Evolutionary conservation across 2,797 vertebrate species (phyloP).

Genomic region (Phylloscopus collybita): DNA sequence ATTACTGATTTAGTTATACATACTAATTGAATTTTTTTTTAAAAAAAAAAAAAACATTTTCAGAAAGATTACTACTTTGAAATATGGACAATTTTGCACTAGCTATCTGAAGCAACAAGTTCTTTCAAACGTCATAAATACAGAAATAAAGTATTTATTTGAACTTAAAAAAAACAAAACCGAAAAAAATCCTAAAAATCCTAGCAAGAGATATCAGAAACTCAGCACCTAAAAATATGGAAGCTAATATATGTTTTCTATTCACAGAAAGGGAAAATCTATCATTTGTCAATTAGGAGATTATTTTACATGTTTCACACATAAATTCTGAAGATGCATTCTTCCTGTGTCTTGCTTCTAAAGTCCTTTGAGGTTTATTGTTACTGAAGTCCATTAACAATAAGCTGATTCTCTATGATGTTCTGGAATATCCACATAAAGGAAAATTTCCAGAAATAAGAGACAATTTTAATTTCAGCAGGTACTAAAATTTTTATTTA

Average conservation of each 20-base stretch:
- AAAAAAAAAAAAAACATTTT: background rate
- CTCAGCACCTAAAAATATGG: background rate
- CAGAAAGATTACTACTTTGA: slow-evolving; percentile 15
- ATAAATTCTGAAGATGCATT: background rate
- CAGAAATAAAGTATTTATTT: background rate
- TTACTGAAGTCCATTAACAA: background rate
- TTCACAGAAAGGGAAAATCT: background rate
- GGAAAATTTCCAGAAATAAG: background rate
- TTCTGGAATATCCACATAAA: background rate
- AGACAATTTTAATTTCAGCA: background rate
- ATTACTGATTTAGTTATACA: slow-evolving; percentile 40
- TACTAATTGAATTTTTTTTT: slow-evolving; percentile 27
- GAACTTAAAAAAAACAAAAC: background rate
- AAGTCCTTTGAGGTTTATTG: background rate
- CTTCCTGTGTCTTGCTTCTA: background rate
- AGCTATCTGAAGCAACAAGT: slow-evolving; percentile 8
- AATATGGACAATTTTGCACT: background rate
- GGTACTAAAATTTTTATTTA: background rate
- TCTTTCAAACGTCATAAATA: background rate
- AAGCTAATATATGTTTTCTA: background rate
- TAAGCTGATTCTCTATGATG: background rate
- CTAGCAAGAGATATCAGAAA: background rate
- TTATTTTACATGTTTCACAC: background rate
- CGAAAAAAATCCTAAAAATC: background rate
- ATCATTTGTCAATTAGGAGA: background rate